Percentiles rank a stretch among this genome's conserved stretches.
phyloP scores from a whole-genome alignment of 2,888 invertebrate genomes.

The Odiellus spinosus region DNA sequence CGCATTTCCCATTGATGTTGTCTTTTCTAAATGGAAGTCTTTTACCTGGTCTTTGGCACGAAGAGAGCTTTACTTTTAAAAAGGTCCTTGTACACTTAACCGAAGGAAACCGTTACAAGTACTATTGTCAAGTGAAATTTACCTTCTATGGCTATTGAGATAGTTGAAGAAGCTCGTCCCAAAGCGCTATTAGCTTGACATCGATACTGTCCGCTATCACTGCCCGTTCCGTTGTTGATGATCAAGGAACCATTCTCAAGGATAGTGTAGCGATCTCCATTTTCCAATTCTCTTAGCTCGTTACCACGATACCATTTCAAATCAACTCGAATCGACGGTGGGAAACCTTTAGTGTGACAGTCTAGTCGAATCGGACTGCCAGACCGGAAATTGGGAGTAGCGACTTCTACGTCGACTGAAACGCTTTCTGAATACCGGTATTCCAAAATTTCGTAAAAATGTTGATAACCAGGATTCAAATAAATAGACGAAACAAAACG shows the following conservation, averaged over 20 bases:
- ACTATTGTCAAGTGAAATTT: too few species aligned
- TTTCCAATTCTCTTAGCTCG: constrained; percentile 14
- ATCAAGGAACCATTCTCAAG: constrained; percentile 45
- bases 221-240: constrained; percentile 43
- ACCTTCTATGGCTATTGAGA: constrained; percentile 61
- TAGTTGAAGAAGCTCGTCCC: constrained; percentile 42
- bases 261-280: constrained; percentile 18
- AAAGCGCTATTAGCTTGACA: constrained; percentile 66
- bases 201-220: constrained; percentile 63
- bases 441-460: not conserved
- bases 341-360: constrained; percentile 15
- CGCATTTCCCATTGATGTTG: too few species aligned
- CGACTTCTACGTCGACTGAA: constrained; percentile 23
- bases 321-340: constrained; percentile 21
- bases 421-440: constrained; percentile 20
- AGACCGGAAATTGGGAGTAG: constrained; percentile 21
- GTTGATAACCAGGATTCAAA: not conserved
- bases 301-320: constrained; percentile 24
- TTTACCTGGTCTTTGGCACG: too few species aligned
- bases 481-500: too few species aligned
- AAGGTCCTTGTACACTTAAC: too few species aligned
- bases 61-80: too few species aligned
- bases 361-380: constrained; percentile 24
- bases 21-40: too few species aligned
- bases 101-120: too few species aligned